phyloP scores from a whole-genome alignment of 92 coral and sea anemone species.

The Siderastrea radians region DNA sequence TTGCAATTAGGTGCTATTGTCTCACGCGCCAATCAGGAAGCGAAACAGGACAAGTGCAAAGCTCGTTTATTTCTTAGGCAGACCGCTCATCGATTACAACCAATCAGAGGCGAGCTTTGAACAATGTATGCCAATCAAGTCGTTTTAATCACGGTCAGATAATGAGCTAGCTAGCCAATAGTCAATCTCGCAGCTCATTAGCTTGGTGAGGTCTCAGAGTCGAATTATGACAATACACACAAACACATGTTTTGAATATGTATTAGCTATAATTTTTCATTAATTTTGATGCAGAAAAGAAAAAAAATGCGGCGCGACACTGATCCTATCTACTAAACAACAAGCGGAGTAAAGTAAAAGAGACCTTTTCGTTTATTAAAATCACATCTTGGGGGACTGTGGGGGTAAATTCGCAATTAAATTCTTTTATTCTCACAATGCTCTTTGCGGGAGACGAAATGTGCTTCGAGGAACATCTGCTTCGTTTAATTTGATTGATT shows the following conservation, averaged over 20 bases:
- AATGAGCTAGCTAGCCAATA: slow-evolving; percentile 39
- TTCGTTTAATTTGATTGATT: slow-evolving; percentile 10
- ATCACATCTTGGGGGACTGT: slow-evolving; percentile 21
- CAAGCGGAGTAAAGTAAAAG: background rate
- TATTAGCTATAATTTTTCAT: background rate
- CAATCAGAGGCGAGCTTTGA: slow-evolving; percentile 62
- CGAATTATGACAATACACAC: background rate
- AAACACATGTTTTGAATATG: background rate
- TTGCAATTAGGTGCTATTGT: slow-evolving; percentile 90
- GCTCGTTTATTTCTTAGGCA: slow-evolving; percentile 76
- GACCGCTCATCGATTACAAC: slow-evolving; percentile 74
- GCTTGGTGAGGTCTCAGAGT: slow-evolving; percentile 25
- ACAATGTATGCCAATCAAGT: slow-evolving; percentile 85
- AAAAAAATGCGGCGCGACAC: background rate
- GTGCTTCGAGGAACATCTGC: slow-evolving; percentile 48
- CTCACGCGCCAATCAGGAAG: slow-evolving; percentile 65
- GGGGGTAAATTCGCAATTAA: slow-evolving; percentile 34
- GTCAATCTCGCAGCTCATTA: slow-evolving; percentile 15
- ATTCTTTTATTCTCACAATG: slow-evolving; percentile 35
- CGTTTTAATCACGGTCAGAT: slow-evolving; percentile 72
- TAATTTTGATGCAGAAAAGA: background rate
- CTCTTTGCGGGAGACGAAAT: slow-evolving; percentile 46
- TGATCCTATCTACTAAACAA: background rate
- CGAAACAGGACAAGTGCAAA: slow-evolving; percentile 70
- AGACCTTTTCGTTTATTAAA: slow-evolving; percentile 30